phyloP scores from a whole-genome alignment of 53 echinoderm and acorn worm genomes.

The Paelopatides confundens region DNA sequence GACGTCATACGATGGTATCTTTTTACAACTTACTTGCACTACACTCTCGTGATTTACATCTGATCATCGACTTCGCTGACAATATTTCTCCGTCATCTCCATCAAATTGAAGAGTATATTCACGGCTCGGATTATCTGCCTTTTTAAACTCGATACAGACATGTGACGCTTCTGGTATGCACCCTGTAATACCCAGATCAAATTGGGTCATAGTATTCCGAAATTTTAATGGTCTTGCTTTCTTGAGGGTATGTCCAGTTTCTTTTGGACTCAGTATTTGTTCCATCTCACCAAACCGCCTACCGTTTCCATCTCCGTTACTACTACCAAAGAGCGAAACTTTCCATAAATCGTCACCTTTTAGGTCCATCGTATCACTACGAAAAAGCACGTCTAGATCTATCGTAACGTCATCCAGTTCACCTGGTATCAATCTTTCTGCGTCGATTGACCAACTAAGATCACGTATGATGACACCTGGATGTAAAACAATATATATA shows the following conservation, averaged over 20 bases:
- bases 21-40: conserved; percentile 36
- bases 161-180: conserved; percentile 22
- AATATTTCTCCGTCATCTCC: background rate
- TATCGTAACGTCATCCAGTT: background rate
- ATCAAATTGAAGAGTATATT: background rate
- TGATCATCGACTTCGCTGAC: background rate
- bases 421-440: conserved; percentile 3
- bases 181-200: conserved; percentile 29
- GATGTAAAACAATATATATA: no score
- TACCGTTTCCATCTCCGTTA: conserved; percentile 9
- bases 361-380: conserved; percentile 1
- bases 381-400: background rate
- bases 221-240: conserved; percentile 6
- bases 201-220: background rate
- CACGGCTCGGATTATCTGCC: background rate
- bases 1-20: background rate
- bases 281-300: background rate
- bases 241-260: background rate
- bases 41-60: conserved; percentile 11
- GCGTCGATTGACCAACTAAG: conserved; percentile 27
- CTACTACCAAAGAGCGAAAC: background rate
- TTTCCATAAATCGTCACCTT: conserved; percentile 2
- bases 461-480: background rate
- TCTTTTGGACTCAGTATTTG: conserved; percentile 7
- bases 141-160: conserved; percentile 24